Evolutionary conservation across 2,113 vertebrate species (phyloP).

Genomic region (Sminthopsis crassicaudata): DNA sequence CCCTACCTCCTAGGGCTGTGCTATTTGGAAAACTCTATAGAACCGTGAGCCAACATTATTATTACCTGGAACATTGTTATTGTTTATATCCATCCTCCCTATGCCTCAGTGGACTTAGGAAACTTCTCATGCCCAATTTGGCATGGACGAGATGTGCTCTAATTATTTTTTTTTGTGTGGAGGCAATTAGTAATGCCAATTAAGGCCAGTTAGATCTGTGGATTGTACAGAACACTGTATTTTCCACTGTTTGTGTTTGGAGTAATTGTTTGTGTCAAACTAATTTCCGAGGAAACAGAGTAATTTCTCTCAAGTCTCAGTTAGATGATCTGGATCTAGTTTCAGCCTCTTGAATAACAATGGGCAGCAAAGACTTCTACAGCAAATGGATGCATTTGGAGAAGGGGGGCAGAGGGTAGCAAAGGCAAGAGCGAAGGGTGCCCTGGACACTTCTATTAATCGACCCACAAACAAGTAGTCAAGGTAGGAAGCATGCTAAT

Average conservation of each 20-base stretch:
- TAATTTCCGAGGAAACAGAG: slow-evolving; percentile 56
- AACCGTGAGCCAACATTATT: slow-evolving; percentile 3
- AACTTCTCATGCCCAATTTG: slow-evolving; percentile 53
- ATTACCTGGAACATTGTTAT: neutral
- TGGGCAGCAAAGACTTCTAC: neutral
- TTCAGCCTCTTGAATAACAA: slow-evolving; percentile 20
- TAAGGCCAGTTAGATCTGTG: slow-evolving; percentile 64
- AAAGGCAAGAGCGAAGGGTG: slow-evolving; percentile 15
- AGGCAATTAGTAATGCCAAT: slow-evolving; percentile 69
- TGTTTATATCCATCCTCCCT: slow-evolving; percentile 29
- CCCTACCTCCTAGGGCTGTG: neutral
- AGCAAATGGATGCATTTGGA: neutral
- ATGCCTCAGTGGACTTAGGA: slow-evolving; percentile 57
- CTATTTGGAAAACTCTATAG: neutral
- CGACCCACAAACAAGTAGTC: slow-evolving; percentile 32
- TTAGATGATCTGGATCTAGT: slow-evolving; percentile 47
- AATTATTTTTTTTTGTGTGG: slow-evolving; percentile 69
- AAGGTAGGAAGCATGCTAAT: neutral
- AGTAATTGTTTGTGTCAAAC: slow-evolving; percentile 69
- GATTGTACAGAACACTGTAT: slow-evolving; percentile 62
- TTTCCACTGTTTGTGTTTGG: slow-evolving; percentile 61
- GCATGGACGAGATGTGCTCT: slow-evolving; percentile 58
- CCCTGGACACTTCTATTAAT: slow-evolving; percentile 29
- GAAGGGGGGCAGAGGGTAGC: neutral
- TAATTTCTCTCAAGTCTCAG: slow-evolving; percentile 56